Conservation (phyloP, 1,140 invertebrate species). For the Limonius californicus region DNA sequence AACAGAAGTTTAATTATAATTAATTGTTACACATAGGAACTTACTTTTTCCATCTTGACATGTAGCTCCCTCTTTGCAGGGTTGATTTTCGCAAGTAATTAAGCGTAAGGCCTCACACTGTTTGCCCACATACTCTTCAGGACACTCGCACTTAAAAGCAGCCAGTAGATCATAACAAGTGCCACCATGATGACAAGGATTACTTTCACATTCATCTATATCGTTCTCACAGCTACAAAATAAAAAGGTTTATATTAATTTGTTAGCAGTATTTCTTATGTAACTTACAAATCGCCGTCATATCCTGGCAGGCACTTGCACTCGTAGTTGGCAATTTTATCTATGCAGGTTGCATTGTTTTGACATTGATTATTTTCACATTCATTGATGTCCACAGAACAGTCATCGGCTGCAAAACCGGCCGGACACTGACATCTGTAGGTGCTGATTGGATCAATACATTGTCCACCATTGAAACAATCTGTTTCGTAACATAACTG, state of each 20-base stretch:
- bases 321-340: conserved; percentile 73
- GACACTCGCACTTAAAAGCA: conserved; percentile 68
- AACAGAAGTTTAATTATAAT: no score
- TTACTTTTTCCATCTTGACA: conserved; percentile 63
- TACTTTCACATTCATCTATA: conserved; percentile 75
- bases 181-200: conserved; percentile 78
- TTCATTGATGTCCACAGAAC: conserved; percentile 75
- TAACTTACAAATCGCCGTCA: conserved; percentile 67
- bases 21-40: no score
- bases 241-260: background rate
- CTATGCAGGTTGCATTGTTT: conserved; percentile 72
- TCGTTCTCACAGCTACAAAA: conserved; percentile 70
- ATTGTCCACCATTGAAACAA: conserved; percentile 81
- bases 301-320: conserved; percentile 74
- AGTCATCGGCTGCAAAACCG: conserved; percentile 75
- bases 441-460: conserved; percentile 66
- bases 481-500: conserved; percentile 79
- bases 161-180: conserved; percentile 72
- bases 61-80: conserved; percentile 70
- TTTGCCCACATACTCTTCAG: conserved; percentile 70
- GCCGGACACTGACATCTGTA: conserved; percentile 81
- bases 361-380: conserved; percentile 68
- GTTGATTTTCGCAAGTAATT: conserved; percentile 72
- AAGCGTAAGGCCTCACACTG: conserved; percentile 66
- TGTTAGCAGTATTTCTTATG: conserved; percentile 7